Conservation (phyloP, 2,888 invertebrate species). For the Heliothis peltigera region DNA sequence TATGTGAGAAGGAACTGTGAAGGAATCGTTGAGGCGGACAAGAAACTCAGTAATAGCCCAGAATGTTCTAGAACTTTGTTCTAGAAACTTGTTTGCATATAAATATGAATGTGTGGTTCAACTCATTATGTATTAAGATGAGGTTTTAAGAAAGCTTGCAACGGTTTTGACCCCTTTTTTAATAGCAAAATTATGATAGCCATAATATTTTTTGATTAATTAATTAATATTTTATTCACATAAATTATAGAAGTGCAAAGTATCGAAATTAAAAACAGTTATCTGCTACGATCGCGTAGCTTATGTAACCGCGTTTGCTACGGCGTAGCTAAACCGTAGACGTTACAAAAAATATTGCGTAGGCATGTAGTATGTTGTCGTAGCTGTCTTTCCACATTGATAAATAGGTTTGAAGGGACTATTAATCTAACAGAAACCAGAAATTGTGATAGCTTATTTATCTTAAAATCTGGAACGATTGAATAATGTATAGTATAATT, state of each 20-base stretch:
- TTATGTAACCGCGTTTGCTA: slow-evolving; percentile 30
- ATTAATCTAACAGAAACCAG: not conserved
- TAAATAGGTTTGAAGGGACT: no score
- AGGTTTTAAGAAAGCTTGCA: no score
- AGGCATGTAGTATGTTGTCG: not conserved
- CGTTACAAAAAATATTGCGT: slow-evolving; percentile 4
- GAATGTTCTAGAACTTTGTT: slow-evolving; percentile 6
- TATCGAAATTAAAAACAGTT: no score
- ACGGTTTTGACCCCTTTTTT: no score
- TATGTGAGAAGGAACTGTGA: not conserved
- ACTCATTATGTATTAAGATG: no score
- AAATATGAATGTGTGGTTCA: not conserved
- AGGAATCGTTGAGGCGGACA: not conserved
- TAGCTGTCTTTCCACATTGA: not conserved
- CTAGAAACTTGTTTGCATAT: not conserved
- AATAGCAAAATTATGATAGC: no score
- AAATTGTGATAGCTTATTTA: not conserved
- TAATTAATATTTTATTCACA: no score
- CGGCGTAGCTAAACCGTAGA: slow-evolving; percentile 26
- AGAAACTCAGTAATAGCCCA: not conserved
- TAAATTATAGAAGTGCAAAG: no score
- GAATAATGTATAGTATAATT: no score
- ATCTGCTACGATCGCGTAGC: slow-evolving; percentile 31
- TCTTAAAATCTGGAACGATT: no score
- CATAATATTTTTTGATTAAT: no score